Base-by-base conservation (phyloP, 1,140 invertebrate genomes). In the Drosophila repletoides region DNA sequence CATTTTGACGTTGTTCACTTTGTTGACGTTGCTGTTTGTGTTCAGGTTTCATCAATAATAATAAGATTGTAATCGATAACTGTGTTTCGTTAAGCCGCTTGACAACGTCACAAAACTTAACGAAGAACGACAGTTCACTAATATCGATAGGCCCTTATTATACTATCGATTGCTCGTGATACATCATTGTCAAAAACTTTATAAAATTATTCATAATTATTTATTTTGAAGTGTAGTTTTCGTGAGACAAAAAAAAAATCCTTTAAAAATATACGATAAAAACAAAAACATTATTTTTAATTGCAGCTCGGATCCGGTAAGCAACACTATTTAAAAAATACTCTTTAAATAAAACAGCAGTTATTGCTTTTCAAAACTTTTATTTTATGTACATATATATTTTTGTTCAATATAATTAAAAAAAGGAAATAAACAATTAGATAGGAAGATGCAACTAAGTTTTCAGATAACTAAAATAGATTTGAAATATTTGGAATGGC, bases 401-500 rank as follows among this genome's bases (percentile, higher is more conserved):
- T 17, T 21, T 21, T 49, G 12, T 24, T 36, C 36, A 36, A 36
- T 43, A 51, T 5, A 43, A 24, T 38, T 19, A 19, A 31, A 6
- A 34, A 48, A 17, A 43, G 10, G 21, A 24, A 40, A 49, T 60
- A 28, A 43, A 66, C 55, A 66, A 41, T 21, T 12, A n/a, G 14
- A 7, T 29, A 45, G 26, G 17, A 12, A 33, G 36, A 22, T 24
- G 40, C 15, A 19, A 14, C 14, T 26, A 12, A 28, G 6, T n/a
- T 29, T n/a, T 10, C 12, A 19, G n/a, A n/a, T n/a, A n/a, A 45
- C 14, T 63, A 67, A 53, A 52, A 61, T 12, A 61, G 29, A 17
- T 36, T 61, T 9, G 58, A 36, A 45, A 43, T 52, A 72, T 84
- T 86, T 60, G 76, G 63, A 75, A 86, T 84, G 49, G 67, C 66